A percentile compares a stretch with the other conserved stretches of the same genome.
phyloP scores from a whole-genome alignment of 2,888 invertebrate species.

The Ypsolopha scabrella region DNA sequence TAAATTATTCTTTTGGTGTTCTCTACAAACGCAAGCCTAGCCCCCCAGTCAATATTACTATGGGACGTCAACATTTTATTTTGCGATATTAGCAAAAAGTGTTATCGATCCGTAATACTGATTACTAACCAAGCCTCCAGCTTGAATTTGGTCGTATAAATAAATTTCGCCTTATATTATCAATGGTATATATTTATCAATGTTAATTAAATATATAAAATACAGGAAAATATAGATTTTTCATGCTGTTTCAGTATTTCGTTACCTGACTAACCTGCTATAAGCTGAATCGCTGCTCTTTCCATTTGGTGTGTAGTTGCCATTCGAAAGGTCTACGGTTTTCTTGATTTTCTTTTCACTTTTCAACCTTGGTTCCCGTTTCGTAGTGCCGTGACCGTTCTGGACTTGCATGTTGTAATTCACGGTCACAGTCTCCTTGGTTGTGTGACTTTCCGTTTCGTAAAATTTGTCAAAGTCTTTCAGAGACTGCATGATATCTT shows the following conservation, averaged over 20 bases:
- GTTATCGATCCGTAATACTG: too few relatives aligned
- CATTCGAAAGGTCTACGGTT: conserved; percentile 35
- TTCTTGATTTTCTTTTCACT: conserved; percentile 41
- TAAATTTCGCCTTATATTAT: too few relatives aligned
- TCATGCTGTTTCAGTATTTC: background rate
- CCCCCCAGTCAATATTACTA: too few relatives aligned
- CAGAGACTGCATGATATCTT: conserved; percentile 62
- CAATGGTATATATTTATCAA: too few relatives aligned
- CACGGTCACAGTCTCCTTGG: conserved; percentile 24
- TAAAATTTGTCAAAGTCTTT: conserved; percentile 64
- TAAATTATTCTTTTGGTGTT: too few relatives aligned
- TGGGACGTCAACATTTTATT: too few relatives aligned
- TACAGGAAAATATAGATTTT: too few relatives aligned
- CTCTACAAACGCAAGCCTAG: too few relatives aligned
- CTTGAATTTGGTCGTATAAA: too few relatives aligned
- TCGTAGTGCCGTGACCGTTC: conserved; percentile 29
- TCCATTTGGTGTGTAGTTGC: conserved; percentile 47
- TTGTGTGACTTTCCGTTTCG: conserved; percentile 41
- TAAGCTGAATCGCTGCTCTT: conserved; percentile 81
- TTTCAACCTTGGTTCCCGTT: conserved; percentile 36
- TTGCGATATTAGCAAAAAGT: too few relatives aligned
- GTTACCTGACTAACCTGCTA: conserved; percentile 80
- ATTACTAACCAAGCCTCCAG: too few relatives aligned
- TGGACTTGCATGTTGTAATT: conserved; percentile 23
- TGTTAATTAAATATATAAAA: too few relatives aligned